These are phyloP conservation scores for Brienomyrus longianalis DNA, from an alignment of 2,113 vertebrate species.

Conservation along the genomic window DNA sequence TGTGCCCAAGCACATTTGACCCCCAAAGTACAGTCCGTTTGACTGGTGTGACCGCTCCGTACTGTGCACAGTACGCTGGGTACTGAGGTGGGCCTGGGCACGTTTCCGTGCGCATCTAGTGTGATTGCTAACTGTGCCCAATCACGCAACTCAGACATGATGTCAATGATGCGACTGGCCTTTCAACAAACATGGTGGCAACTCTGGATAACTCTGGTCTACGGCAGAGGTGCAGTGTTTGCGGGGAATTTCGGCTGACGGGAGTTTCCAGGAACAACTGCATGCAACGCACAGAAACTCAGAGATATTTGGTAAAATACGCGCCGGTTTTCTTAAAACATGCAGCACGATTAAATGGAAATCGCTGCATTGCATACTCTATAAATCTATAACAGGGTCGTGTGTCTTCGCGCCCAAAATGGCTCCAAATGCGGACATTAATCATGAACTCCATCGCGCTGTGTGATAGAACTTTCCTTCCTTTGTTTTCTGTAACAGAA, in stretches of 20 bases:
- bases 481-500: not conserved
- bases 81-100: not conserved
- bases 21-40: not conserved
- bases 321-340: not conserved
- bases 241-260: not conserved
- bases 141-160: not conserved
- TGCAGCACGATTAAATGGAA: not conserved
- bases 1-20: not conserved
- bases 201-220: not conserved
- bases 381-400: not conserved
- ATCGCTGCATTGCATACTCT: not conserved
- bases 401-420: not conserved
- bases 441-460: not conserved
- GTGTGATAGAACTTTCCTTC: not conserved
- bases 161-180: not conserved
- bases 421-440: not conserved
- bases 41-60: not conserved
- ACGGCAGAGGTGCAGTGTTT: not conserved
- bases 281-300: not conserved
- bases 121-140: not conserved
- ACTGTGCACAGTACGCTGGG: not conserved
- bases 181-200: not conserved
- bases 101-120: not conserved
- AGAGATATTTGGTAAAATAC: not conserved
- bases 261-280: not conserved